These are phyloP conservation scores for Synergus gifuensis DNA, from an alignment of 2,888 invertebrate species.

Conservation along the genomic window DNA sequence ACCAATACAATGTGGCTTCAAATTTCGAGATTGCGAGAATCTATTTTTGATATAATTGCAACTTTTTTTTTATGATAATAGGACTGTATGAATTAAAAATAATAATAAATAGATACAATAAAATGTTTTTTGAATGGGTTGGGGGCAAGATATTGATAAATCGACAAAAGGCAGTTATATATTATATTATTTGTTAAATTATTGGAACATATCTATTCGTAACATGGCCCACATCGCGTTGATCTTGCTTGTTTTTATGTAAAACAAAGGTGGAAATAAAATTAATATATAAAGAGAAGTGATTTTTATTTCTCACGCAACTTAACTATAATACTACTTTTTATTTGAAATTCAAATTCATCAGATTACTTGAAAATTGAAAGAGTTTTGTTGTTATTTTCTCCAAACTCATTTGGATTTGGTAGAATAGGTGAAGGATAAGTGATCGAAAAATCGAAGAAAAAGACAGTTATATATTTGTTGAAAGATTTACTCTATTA, in stretches of 20 bases:
- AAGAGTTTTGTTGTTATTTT: not conserved
- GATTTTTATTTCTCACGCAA: no score
- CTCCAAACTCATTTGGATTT: not conserved
- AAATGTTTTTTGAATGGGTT: no score
- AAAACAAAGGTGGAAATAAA: constrained; percentile 76
- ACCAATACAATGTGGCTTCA: no score
- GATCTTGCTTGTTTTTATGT: constrained; percentile 74
- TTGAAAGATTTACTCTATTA: constrained; percentile 76
- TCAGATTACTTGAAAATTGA: not conserved
- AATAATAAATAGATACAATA: no score
- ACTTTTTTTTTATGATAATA: no score
- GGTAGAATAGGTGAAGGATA: not conserved
- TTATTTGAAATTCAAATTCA: no score
- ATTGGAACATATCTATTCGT: constrained; percentile 76
- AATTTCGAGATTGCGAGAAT: no score
- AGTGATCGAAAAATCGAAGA: not conserved
- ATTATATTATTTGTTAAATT: constrained; percentile 75
- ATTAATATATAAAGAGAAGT: constrained; percentile 73
- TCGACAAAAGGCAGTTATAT: constrained; percentile 48
- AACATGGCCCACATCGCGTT: constrained; percentile 71
- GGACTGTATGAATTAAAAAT: no score
- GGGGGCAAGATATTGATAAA: no score
- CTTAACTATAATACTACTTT: no score
- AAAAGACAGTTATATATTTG: constrained; percentile 64
- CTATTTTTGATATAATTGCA: no score